Evolutionary conservation across 2,888 invertebrate species (phyloP), one percentile per base, ranked within the genome.

Genomic region (Unio delphinus): DNA sequence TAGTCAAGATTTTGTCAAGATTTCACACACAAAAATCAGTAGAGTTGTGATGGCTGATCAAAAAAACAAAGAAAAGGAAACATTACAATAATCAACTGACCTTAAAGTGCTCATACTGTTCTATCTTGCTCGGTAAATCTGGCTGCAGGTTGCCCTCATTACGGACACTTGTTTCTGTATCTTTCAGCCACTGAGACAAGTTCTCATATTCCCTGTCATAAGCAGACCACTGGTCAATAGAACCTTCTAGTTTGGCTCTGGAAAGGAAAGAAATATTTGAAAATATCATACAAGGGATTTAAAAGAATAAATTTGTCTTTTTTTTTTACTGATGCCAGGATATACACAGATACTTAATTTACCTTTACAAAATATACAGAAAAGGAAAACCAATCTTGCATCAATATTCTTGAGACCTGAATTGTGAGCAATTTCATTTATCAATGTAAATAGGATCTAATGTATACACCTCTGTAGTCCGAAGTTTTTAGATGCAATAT

Each of bases 111-210:
- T 94, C 92, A n/a, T 96, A 90, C 81, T 95, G 94, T 45, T 92
- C 91, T 82, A 94, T 93, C 90, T 98, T 98, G 81, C 95, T 95
- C 63, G 93, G 91, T n/a, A 96, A 90, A 6, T 94, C 94, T 1
- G 95, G 94, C 88, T 95, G 94, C 4, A 97, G 91, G 78, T 94
- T 94, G 87, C 96, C 95, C 83, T 96, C 95, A 66, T 95, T 93
- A 26, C 86, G 74, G 86, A 97, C 95, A 67, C 94, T 93, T 4
- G 93, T 92, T 91, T 98, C 97, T 85, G 94, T 94, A 54, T 93
- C 92, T 83, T 95, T 94, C 79, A 97, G 93, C 97, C 97, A 98
- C 81, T 94, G 94, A 18, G 94, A 94, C 59, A 96, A 93, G n/a
- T 92, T 92, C 78, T 96, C 96, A 67, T 94, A 93, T 28, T 94